Evolutionary conservation across 2,113 vertebrate genomes (phyloP), one percentile per base, ranked within the genome.

Genomic region (Camelus dromedarius): DNA sequence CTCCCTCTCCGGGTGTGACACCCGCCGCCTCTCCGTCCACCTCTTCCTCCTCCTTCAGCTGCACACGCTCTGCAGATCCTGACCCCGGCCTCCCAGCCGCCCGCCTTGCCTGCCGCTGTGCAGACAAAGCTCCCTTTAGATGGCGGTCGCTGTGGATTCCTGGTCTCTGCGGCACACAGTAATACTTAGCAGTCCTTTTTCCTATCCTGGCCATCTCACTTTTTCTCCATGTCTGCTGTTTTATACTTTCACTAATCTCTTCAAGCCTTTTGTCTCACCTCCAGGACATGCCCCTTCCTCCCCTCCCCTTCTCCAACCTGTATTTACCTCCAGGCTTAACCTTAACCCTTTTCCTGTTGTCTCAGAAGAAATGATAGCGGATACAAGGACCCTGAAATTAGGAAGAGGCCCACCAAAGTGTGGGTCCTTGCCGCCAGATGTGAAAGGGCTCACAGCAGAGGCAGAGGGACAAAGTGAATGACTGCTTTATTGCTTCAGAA

Each of bases 51-150:
- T 73, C 8, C n/a, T 75, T 24, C 76, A 32, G 28, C 46, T 16
- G 3, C 8, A 5, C 20, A 1, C 12, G 0, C 24, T 20, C 60
- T 30, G 16, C 10, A 35, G 2, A 9, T 18, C 10, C 20, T 52
- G 1, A 2, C 9, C 56, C 66, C 32, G 22, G 58, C n/a, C 69
- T 48, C 4, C 3, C 32, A 38, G 0, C n/a, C 15, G 0, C 9
- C 62, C 2, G 14, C 42, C 60, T n/a, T 10, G 6, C 69, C 84
- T 24, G 32, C 54, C 35, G 58, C 81, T 32, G 0, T 38, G 0
- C 15, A 14, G 62, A n/a, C 50, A 24, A 12, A 66, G 66, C 67
- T 11, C 67, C 19, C 5, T 35, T 14, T 15, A n/a, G 19, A 9
- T 8, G 3, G 24, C 64, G 75, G 19, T 48, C 52, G 11, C 60